Evolutionary conservation across 2,113 vertebrate genomes (phyloP), one percentile per base, ranked within the genome.

Genomic region (Dendropsophus ebraccatus): DNA sequence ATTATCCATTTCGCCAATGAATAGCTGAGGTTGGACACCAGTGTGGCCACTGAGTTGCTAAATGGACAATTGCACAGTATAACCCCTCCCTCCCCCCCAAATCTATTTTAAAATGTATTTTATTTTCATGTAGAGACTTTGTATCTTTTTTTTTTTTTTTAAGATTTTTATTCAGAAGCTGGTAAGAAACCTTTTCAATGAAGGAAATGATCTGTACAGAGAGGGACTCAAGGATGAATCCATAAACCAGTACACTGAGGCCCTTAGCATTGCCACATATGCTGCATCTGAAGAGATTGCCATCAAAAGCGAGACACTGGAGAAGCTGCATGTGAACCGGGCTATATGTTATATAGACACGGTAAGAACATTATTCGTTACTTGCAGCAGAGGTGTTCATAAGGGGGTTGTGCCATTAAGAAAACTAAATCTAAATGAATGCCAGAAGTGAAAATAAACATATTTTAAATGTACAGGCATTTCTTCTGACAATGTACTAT

Each of bases 121-220:
- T 41, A 16, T 54, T 79, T 28, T 35, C 16, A 13, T 70, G 11
- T 73, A 21, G 5, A 67, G 5, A 69, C 28, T 35, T 52, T 70
- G 2, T n/a, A n/a, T 62, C 76, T 21, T 49, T 2, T 74, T 41
- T 41, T 41, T 41, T 41, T 41, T 41, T 86, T 87, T 47, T 92
- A 89, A 99, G 98, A 92, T 97, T 60, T 99, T 98, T 90, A 94
- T 99, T 87, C 94, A 92, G 82, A 94, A 95, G 52, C 96, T 99
- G 1, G 96, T 99, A 90, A 96, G 92, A 91, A 97, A 98, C 91
- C 94, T 99, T 85, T 99, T 96, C 88, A 96, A 96, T 30, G 98
- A 99, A 92, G 97, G 96, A 83, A 99, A 99, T 69, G 96, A 98
- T 17, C 92, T 96, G 0, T 99, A 96, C 90, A 95, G 91, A 88